A percentile compares a stretch with the other conserved stretches of the same genome.
phyloP scores from a whole-genome alignment of 2,113 vertebrate species.

The Scophthalmus maximus region DNA sequence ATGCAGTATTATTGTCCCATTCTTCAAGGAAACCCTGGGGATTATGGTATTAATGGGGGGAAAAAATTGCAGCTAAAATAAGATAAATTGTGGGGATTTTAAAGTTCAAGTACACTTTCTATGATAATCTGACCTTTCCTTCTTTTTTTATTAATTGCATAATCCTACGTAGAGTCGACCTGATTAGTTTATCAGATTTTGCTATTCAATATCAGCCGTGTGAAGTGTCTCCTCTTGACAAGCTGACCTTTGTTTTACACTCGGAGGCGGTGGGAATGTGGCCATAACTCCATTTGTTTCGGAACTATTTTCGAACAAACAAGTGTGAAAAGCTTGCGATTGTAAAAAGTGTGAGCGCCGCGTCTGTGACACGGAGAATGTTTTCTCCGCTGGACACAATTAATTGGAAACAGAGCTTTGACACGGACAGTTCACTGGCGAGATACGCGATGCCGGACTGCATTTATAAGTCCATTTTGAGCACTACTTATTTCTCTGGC shows the following conservation, averaged over 20 bases:
- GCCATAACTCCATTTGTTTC: conserved; percentile 35
- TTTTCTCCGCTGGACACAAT: conserved; percentile 26
- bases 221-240: conserved; percentile 39
- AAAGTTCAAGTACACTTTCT: conserved; percentile 14
- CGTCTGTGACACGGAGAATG: conserved; percentile 29
- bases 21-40: not conserved
- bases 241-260: conserved; percentile 50
- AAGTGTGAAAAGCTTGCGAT: conserved; percentile 40
- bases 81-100: conserved; percentile 21
- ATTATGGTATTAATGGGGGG: conserved; percentile 22
- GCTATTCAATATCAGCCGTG: conserved; percentile 19
- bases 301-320: conserved; percentile 2
- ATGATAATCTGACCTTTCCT: conserved; percentile 42
- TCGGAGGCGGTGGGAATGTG: not conserved
- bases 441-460: conserved; percentile 4
- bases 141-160: conserved; percentile 27
- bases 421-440: conserved; percentile 2
- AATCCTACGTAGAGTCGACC: not conserved
- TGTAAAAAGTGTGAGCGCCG: conserved; percentile 12
- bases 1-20: not conserved
- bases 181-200: conserved; percentile 45
- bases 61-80: conserved; percentile 10
- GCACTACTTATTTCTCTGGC: conserved; percentile 5
- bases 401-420: conserved; percentile 14
- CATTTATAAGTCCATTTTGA: conserved; percentile 26